Conservation (phyloP, 2,113 vertebrate species). For the Polypterus senegalus region DNA sequence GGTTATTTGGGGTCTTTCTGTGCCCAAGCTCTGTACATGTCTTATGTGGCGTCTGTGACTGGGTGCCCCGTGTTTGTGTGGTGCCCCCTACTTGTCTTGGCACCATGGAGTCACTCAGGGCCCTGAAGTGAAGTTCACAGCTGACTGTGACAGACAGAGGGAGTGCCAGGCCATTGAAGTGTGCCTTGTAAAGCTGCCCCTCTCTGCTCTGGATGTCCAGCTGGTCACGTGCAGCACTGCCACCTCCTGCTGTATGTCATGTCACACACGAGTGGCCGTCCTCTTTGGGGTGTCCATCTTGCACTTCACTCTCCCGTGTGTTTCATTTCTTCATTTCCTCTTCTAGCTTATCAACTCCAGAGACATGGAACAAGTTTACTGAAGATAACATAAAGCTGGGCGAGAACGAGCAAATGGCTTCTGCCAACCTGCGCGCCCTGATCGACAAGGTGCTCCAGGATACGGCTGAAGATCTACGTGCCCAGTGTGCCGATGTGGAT, state of each 20-base stretch:
- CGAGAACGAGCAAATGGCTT: constrained; percentile 50
- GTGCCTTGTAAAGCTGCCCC: not conserved
- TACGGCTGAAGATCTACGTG: constrained; percentile 53
- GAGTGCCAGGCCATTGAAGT: not conserved
- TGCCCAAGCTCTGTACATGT: too few species aligned
- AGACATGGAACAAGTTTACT: constrained; percentile 62
- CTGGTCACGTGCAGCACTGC: not conserved
- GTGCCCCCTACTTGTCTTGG: too few species aligned
- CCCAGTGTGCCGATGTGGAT: constrained; percentile 50
- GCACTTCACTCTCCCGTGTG: not conserved
- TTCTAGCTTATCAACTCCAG: constrained; percentile 52
- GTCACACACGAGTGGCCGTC: too few species aligned
- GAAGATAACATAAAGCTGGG: constrained; percentile 59
- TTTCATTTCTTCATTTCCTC: not conserved
- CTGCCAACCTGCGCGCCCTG: constrained; percentile 51
- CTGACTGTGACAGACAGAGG: not conserved
- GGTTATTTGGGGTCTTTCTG: too few species aligned
- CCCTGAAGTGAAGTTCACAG: too few species aligned
- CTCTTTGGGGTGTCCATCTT: not conserved
- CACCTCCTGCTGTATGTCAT: not conserved
- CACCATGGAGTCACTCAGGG: too few species aligned
- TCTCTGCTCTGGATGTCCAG: not conserved
- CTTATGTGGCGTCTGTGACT: too few species aligned
- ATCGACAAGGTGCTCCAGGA: constrained; percentile 63
- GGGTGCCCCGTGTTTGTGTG: too few species aligned